These are phyloP conservation scores for Amphimedon queenslandica DNA, from an alignment of 37 sponge, comb jelly and placozoan species.

Conservation along the genomic window DNA sequence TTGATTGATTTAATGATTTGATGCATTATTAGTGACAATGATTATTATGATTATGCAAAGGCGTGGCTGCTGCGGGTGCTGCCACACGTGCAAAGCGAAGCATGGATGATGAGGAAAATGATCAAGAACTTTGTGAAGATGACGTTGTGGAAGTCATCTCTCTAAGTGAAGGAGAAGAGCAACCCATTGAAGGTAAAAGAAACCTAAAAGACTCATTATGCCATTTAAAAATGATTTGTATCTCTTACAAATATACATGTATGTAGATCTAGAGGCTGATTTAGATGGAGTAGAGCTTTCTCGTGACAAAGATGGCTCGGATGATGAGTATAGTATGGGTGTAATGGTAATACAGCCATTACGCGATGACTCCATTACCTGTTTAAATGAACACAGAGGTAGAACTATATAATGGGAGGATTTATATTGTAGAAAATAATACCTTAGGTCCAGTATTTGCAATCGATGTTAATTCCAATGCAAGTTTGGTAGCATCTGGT, in stretches of 20 bases:
- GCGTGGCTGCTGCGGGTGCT: too few species aligned
- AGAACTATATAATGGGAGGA: background rate
- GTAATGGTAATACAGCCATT: background rate
- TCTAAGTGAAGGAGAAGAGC: background rate
- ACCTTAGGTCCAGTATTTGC: slow-evolving; percentile 80
- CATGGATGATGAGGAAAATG: background rate
- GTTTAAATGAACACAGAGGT: background rate
- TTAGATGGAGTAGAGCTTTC: background rate
- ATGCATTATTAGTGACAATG: too few species aligned
- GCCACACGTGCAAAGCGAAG: too few species aligned
- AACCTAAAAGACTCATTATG: background rate
- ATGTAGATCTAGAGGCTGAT: background rate
- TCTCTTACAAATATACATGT: too few species aligned
- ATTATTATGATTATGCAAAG: too few species aligned
- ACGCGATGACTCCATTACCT: background rate
- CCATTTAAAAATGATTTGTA: background rate
- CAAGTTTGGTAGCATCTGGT: slow-evolving; percentile 67
- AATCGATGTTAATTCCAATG: slow-evolving; percentile 37
- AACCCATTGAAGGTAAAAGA: background rate
- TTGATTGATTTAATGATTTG: too few species aligned
- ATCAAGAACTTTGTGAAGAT: background rate
- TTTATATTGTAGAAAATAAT: too few species aligned
- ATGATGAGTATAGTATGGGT: background rate
- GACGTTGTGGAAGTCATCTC: background rate
- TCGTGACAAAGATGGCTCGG: background rate